Conservation (phyloP, 2,797 vertebrate genomes). For the Syngnathus rostellatus region DNA sequence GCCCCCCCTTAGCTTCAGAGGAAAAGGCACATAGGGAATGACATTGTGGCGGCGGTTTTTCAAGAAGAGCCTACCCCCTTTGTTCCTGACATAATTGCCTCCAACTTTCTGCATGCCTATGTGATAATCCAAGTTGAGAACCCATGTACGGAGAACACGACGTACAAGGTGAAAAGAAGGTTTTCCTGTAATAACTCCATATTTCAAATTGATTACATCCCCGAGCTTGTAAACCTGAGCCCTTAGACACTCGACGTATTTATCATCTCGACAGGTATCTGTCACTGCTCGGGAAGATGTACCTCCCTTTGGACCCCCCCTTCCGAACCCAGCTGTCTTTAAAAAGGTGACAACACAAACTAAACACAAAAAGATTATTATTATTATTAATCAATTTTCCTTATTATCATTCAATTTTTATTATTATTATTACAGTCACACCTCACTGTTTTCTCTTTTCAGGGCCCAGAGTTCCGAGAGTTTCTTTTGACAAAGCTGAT, state of each 20-base stretch:
- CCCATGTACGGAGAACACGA: slow-evolving; percentile 65
- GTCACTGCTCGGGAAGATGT: slow-evolving; percentile 93
- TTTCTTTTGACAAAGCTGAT: slow-evolving; percentile 96
- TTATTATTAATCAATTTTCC: too few species aligned
- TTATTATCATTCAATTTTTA: background rate
- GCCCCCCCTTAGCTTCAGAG: slow-evolving; percentile 78
- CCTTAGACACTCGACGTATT: background rate
- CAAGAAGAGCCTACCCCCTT: slow-evolving; percentile 93
- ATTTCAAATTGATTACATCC: background rate
- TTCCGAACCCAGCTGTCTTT: slow-evolving; percentile 87
- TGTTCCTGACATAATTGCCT: slow-evolving; percentile 96
- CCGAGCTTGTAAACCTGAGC: too few species aligned
- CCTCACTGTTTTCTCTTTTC: background rate
- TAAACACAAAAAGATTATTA: background rate
- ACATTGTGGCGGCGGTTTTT: slow-evolving; percentile 92
- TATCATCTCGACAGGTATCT: slow-evolving; percentile 74
- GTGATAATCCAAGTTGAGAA: slow-evolving; percentile 87
- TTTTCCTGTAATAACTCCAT: background rate
- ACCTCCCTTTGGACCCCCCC: slow-evolving; percentile 82
- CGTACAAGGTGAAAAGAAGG: slow-evolving; percentile 77
- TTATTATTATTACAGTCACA: background rate
- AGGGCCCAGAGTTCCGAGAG: slow-evolving; percentile 90
- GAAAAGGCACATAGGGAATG: slow-evolving; percentile 96
- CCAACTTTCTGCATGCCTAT: slow-evolving; percentile 96
- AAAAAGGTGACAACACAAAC: slow-evolving; percentile 73